Conservation (phyloP, 2,888 invertebrate species). For the Neoaliturus tenellus region DNA sequence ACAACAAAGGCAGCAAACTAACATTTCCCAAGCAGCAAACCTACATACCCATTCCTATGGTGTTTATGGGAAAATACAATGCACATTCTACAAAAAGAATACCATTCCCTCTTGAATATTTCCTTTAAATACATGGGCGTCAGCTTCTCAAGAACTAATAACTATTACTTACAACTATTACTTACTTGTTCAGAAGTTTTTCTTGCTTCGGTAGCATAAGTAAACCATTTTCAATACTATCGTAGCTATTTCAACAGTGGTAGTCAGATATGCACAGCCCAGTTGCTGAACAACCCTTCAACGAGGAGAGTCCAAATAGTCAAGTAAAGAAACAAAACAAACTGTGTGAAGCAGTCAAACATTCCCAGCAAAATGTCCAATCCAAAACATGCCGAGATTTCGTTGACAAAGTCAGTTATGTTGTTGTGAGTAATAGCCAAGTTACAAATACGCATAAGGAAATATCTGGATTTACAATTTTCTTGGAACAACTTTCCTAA, state of each 20-base stretch:
- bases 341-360: constrained; percentile 45
- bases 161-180: no score
- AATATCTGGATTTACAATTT: not conserved
- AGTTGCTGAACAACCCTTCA: constrained; percentile 7
- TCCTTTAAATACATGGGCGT: no score
- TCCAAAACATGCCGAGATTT: constrained; percentile 49
- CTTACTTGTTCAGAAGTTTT: constrained; percentile 10
- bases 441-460: not conserved
- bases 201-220: constrained; percentile 50
- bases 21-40: no score
- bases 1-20: no score
- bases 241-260: constrained; percentile 23
- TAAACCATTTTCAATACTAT: constrained; percentile 48
- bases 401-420: constrained; percentile 37
- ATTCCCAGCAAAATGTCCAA: constrained; percentile 43
- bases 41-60: no score
- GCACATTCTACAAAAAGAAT: no score
- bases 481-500: constrained; percentile 18
- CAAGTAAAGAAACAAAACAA: constrained; percentile 52
- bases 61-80: no score
- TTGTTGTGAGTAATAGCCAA: constrained; percentile 7
- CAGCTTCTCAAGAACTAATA: no score
- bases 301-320: constrained; percentile 36
- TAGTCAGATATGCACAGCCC: not conserved
- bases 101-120: no score